Conservation (phyloP, 2,888 invertebrate species). For the Hemistola chrysoprasaria region DNA sequence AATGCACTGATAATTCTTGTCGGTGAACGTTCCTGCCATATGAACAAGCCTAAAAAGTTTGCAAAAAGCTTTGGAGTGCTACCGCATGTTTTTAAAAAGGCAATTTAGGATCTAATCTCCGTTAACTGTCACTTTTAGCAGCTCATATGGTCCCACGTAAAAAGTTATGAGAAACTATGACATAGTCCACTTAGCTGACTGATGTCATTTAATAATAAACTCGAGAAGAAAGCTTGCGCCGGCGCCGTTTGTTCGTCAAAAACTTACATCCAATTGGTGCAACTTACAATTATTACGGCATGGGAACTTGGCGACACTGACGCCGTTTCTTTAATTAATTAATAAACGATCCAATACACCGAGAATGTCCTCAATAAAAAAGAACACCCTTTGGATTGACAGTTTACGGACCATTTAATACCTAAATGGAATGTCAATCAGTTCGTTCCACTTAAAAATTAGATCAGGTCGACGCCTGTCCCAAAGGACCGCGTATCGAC, state of each 20-base stretch:
- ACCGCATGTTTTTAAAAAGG: slow-evolving; percentile 49
- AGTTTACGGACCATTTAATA: slow-evolving; percentile 24
- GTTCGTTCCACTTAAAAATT: slow-evolving; percentile 51
- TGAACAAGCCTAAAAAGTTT: slow-evolving; percentile 24
- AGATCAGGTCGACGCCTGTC: slow-evolving; percentile 51
- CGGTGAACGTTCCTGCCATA: slow-evolving; percentile 31
- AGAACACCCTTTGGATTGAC: slow-evolving; percentile 26
- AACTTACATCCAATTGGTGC: slow-evolving; percentile 15
- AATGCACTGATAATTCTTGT: slow-evolving; percentile 8
- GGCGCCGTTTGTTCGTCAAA: background rate
- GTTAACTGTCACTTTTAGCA: slow-evolving; percentile 60
- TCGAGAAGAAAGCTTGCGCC: slow-evolving; percentile 9
- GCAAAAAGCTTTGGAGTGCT: slow-evolving; percentile 37
- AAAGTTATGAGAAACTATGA: too few relatives aligned
- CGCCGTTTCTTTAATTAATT: slow-evolving; percentile 12
- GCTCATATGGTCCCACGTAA: slow-evolving; percentile 52
- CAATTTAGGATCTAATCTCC: slow-evolving; percentile 55
- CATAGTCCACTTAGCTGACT: slow-evolving; percentile 32
- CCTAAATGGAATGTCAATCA: slow-evolving; percentile 29
- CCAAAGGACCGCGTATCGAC: slow-evolving; percentile 52
- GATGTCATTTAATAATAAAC: slow-evolving; percentile 35
- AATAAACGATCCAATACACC: slow-evolving; percentile 21
- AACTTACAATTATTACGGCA: slow-evolving; percentile 12
- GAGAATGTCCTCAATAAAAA: slow-evolving; percentile 25
- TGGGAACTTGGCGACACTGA: slow-evolving; percentile 1